Base-by-base conservation (phyloP, 2,113 vertebrate species). In the Rhinogobius similis region DNA sequence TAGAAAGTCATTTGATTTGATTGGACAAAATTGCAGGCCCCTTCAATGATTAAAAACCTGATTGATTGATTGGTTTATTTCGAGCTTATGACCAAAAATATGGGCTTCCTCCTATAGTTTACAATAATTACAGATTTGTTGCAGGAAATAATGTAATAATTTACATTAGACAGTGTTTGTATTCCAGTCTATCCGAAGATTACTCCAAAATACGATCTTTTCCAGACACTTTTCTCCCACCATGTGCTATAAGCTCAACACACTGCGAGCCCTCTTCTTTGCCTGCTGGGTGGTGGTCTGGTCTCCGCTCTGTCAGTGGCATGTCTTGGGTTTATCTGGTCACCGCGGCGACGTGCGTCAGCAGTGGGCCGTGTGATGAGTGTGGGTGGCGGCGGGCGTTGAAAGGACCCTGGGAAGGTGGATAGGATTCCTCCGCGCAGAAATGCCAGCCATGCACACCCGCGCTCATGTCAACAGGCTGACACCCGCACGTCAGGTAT, bases 281-380 rank as follows among this genome's bases (percentile, higher is more conserved):
- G 16, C 3, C 5, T 46, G 43, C 20, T 50, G 20, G 46, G 20
- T 48, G 76, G 77, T 75, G 76, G 68, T 83, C 50, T n/a, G 81
- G 62, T 65, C 58, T 24, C 67, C 65, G 58, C 62, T 69, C 65
- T 77, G 75, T 81, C 80, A 72, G 70, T 84, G 62, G 53, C 62
- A 50, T 59, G 44, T 82, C 81, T 72, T 43, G 73, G 61, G 52
- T 81, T 59, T 80, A 84, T 89, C 78, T 78, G 75, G 76, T 84
- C 77, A 72, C 77, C 13, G 58, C 81, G 79, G 80, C 86, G 85
- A 87, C 76, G 66, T 80, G 77, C 24, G 81, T 88, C 86, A 87
- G 84, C 68, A 68, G 65, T 53, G 13, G 62, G 65, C 72, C 72
- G 65, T 67, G 72, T 77, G 66, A 84, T 69, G 72, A 72, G 70